phyloP scores from a whole-genome alignment of 2,113 vertebrate genomes.

The Acrocephalus arundinaceus region DNA sequence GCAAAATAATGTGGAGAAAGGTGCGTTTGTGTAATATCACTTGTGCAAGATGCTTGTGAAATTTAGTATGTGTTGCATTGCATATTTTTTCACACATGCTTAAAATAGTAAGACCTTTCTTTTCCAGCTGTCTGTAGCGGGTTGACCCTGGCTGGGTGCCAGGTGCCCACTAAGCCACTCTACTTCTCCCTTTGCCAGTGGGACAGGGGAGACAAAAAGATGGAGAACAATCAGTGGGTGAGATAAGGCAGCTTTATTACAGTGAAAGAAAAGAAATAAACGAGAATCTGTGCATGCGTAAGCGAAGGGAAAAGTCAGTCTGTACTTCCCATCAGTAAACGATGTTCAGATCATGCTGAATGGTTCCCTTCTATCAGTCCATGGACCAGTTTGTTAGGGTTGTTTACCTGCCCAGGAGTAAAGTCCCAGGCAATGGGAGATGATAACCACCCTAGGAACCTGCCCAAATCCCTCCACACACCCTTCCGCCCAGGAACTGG shows the following conservation, averaged over 20 bases:
- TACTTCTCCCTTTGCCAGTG: neutral
- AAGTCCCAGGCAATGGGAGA: neutral
- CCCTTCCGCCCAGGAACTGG: neutral
- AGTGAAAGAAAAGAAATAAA: neutral
- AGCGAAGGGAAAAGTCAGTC: neutral
- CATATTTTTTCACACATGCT: neutral
- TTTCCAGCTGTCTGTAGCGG: neutral
- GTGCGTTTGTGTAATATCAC: conserved; percentile 1
- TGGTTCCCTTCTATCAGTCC: neutral
- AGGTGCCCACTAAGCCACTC: neutral
- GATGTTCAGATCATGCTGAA: accelerated
- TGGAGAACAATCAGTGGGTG: neutral
- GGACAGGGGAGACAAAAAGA: neutral
- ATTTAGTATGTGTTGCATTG: neutral
- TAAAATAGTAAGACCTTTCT: neutral
- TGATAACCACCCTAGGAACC: neutral
- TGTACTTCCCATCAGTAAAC: neutral
- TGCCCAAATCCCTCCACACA: neutral
- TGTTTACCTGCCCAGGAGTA: neutral
- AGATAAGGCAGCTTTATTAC: neutral
- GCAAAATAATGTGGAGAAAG: neutral
- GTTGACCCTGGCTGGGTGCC: neutral
- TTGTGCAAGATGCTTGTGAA: conserved; percentile 37
- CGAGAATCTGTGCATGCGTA: accelerated
- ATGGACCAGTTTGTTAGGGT: accelerated